Conservation (phyloP, 2,113 vertebrate species). For the Cheilinus undulatus region DNA sequence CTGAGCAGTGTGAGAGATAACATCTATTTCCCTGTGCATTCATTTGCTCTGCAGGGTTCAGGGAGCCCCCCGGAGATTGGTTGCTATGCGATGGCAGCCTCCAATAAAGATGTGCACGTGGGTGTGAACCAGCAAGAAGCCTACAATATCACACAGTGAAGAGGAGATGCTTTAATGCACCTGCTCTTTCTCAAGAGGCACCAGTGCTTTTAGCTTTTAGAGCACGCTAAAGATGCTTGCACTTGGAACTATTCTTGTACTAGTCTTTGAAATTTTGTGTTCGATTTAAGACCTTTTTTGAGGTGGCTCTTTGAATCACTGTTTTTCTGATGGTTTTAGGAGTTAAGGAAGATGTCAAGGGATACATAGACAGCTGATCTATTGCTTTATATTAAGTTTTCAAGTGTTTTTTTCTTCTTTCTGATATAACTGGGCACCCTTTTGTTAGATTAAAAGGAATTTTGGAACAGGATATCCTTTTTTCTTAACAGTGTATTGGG, state of each 20-base stretch:
- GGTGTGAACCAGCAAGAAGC: conserved; percentile 67
- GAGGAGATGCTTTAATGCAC: conserved; percentile 42
- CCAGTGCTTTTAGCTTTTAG: background rate
- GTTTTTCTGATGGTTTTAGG: conserved; percentile 1
- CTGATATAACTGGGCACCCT: too few relatives aligned
- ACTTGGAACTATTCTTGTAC: conserved; percentile 10
- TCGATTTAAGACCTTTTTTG: background rate
- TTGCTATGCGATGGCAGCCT: conserved; percentile 74
- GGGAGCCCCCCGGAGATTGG: conserved; percentile 60
- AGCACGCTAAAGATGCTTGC: conserved; percentile 2
- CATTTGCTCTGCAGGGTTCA: conserved; percentile 63
- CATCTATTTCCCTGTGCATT: conserved; percentile 65
- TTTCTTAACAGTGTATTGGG: too few relatives aligned
- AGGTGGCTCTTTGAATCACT: conserved; percentile 14
- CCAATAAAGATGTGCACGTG: conserved; percentile 65
- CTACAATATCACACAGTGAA: conserved; percentile 47
- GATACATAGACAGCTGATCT: background rate
- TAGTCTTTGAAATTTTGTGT: background rate
- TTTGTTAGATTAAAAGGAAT: too few relatives aligned
- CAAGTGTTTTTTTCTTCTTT: too few relatives aligned
- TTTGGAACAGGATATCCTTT: too few relatives aligned
- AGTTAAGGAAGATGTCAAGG: background rate
- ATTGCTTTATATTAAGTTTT: too few relatives aligned
- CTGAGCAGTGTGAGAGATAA: conserved; percentile 32
- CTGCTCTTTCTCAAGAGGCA: conserved; percentile 32